Conservation (phyloP, 2,113 vertebrate genomes). For the Callipepla californica region DNA sequence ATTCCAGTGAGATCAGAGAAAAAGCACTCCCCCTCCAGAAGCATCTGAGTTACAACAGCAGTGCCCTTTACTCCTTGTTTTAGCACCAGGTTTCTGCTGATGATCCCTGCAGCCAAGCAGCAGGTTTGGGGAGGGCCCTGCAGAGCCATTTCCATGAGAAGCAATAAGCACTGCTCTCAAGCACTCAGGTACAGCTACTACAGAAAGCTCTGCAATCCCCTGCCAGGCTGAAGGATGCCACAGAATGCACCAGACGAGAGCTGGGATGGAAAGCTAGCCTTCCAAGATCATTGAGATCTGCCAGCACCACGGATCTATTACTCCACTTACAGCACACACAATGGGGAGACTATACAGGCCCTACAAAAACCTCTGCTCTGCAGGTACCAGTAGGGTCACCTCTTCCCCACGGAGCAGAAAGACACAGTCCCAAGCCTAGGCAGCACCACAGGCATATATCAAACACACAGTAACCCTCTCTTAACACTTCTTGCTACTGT, state of each 20-base stretch:
- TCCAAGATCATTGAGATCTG: too few relatives aligned
- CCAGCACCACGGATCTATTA: too few relatives aligned
- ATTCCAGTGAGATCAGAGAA: neutral
- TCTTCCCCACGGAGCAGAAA: neutral
- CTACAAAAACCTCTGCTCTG: too few relatives aligned
- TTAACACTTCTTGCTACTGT: fast-evolving
- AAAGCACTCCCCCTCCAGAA: neutral
- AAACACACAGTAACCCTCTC: neutral
- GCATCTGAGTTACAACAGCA: neutral
- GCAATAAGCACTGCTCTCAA: neutral
- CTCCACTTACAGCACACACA: too few relatives aligned
- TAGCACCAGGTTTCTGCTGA: neutral
- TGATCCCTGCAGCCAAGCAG: neutral
- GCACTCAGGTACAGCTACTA: neutral
- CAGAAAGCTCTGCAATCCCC: neutral
- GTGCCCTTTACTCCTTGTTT: neutral
- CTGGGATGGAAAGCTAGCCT: too few relatives aligned
- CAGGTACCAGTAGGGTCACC: neutral
- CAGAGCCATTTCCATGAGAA: fast-evolving
- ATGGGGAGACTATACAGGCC: too few relatives aligned
- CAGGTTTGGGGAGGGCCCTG: neutral
- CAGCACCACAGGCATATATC: neutral
- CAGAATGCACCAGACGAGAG: too few relatives aligned
- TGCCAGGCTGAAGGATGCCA: too few relatives aligned
- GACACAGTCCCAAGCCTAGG: neutral